Evolutionary conservation across 2,888 invertebrate species (phyloP).

Genomic region (Lucinisca nassula): DNA sequence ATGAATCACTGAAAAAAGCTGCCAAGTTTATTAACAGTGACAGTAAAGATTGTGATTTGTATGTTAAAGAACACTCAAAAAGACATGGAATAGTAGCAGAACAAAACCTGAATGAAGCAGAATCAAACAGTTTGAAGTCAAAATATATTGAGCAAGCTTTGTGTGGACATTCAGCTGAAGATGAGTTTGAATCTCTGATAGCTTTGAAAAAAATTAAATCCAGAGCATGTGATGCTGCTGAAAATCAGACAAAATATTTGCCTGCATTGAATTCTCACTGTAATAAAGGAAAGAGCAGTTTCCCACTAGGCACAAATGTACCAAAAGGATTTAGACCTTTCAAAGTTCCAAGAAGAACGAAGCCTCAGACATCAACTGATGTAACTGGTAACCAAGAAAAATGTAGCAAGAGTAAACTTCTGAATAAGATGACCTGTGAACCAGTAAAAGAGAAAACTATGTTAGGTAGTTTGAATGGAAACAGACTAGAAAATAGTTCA

Average conservation of each 20-base stretch:
- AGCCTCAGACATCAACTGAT: not conserved
- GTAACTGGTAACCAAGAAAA: too few species aligned
- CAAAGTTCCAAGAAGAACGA: constrained; percentile 72
- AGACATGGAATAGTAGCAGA: not conserved
- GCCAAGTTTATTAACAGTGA: constrained; percentile 18
- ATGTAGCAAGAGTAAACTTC: too few species aligned
- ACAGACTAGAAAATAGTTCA: too few species aligned
- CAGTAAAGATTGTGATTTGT: not conserved
- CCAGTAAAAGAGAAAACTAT: too few species aligned
- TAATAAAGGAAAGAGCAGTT: not conserved
- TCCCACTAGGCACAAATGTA: constrained; percentile 61
- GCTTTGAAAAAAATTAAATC: not conserved
- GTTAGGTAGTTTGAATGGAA: too few species aligned
- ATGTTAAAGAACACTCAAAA: not conserved
- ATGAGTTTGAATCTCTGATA: constrained; percentile 14
- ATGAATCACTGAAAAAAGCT: constrained; percentile 35
- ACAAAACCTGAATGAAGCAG: not conserved
- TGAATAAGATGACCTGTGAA: too few species aligned
- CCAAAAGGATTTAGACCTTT: constrained; percentile 81
- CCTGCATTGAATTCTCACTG: not conserved
- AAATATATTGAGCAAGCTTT: too few species aligned
- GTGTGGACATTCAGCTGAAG: not conserved
- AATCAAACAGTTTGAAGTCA: not conserved
- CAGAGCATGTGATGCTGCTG: not conserved
- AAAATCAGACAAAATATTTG: not conserved